These are phyloP conservation scores for Cebus imitator DNA, from an alignment of 2,113 vertebrate genomes.

Conservation along the genomic window DNA sequence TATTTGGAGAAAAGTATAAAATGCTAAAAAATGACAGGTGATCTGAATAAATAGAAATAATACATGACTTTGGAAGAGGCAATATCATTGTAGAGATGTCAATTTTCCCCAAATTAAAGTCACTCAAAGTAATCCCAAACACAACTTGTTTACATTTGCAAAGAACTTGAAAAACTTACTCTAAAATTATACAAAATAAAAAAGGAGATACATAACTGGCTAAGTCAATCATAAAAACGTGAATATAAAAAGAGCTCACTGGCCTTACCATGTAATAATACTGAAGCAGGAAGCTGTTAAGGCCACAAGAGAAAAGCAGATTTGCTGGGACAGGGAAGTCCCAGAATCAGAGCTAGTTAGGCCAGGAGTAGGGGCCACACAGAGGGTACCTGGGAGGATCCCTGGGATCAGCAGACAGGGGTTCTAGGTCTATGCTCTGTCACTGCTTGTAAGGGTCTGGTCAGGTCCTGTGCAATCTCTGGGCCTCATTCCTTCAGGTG, in stretches of 20 bases:
- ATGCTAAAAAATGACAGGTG: not conserved
- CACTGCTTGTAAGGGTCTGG: too few relatives aligned
- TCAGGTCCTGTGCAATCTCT: too few relatives aligned
- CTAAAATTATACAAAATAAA: not conserved
- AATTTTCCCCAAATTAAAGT: not conserved
- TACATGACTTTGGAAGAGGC: not conserved
- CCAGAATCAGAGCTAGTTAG: too few relatives aligned
- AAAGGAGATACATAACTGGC: not conserved
- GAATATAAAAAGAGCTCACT: not conserved
- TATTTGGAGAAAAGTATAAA: not conserved
- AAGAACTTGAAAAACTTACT: not conserved
- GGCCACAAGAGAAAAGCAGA: too few relatives aligned
- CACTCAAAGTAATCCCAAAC: not conserved
- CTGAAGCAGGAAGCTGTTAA: too few relatives aligned
- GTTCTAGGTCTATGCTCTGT: too few relatives aligned
- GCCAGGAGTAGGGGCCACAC: too few relatives aligned
- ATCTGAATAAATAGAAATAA: not conserved
- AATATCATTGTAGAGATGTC: not conserved
- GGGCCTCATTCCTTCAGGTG: too few relatives aligned
- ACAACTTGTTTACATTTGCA: not conserved
- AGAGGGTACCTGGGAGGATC: too few relatives aligned
- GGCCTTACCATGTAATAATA: not conserved
- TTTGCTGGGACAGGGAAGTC: too few relatives aligned
- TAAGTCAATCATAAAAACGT: not conserved
- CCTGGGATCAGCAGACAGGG: too few relatives aligned